phyloP scores from a whole-genome alignment of 2,888 invertebrate species.

The Drosophila borealis region DNA sequence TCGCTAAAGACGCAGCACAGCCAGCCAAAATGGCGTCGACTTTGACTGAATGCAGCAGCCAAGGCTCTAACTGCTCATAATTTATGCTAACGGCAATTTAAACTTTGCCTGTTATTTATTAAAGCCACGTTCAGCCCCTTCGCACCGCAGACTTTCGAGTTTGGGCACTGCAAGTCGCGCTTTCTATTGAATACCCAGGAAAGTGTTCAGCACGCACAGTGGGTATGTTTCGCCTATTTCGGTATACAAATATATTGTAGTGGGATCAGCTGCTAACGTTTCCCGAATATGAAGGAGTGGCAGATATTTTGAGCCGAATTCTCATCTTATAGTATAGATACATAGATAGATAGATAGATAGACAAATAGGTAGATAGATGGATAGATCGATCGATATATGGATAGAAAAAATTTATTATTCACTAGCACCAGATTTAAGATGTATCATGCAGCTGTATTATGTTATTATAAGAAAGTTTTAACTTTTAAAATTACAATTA shows the following conservation, averaged over 20 bases:
- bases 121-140: slow-evolving; percentile 46
- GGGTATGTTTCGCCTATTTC: slow-evolving; percentile 11
- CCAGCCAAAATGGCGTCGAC: slow-evolving; percentile 57
- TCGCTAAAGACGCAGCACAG: slow-evolving; percentile 19
- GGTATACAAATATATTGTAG: neutral
- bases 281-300: neutral
- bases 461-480: too few relatives aligned
- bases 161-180: slow-evolving; percentile 41
- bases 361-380: too few relatives aligned
- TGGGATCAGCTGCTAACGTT: neutral
- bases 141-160: slow-evolving; percentile 8
- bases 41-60: slow-evolving; percentile 63
- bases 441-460: too few relatives aligned
- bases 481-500: too few relatives aligned
- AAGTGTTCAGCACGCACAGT: slow-evolving; percentile 34
- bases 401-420: too few relatives aligned
- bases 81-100: slow-evolving; percentile 82
- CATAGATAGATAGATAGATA: too few relatives aligned
- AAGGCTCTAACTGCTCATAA: slow-evolving; percentile 76
- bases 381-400: too few relatives aligned
- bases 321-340: too few relatives aligned
- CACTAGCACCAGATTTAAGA: too few relatives aligned
- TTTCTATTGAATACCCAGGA: slow-evolving; percentile 39
- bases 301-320: too few relatives aligned
- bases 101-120: slow-evolving; percentile 80